Evolutionary conservation across 2,888 invertebrate species (phyloP).

Genomic region (Folsomia candida): DNA sequence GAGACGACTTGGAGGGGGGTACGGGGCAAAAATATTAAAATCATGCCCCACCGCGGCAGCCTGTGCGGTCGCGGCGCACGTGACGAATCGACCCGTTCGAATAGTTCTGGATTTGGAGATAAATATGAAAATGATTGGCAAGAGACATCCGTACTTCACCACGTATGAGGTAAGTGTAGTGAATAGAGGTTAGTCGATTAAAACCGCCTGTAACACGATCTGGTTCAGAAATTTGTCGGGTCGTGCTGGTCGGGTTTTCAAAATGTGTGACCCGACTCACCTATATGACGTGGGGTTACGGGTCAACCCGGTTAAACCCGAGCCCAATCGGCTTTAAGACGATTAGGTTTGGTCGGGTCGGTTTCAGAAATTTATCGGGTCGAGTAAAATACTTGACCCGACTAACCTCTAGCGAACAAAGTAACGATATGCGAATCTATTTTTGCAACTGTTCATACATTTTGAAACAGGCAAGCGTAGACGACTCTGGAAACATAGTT

Average conservation of each 20-base stretch:
- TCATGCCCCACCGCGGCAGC: conserved; percentile 62
- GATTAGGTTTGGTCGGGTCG: too few species aligned
- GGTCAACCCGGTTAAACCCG: too few species aligned
- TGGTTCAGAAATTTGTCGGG: not conserved
- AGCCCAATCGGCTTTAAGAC: too few species aligned
- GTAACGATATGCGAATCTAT: too few species aligned
- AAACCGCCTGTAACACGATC: not conserved
- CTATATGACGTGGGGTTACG: too few species aligned
- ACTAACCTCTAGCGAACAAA: too few species aligned
- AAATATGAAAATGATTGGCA: conserved; percentile 70
- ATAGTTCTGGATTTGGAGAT: conserved; percentile 69
- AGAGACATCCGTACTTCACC: conserved; percentile 62
- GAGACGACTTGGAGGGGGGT: conserved; percentile 65
- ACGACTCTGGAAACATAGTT: conserved; percentile 64
- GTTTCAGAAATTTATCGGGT: too few species aligned
- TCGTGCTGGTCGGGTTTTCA: too few species aligned
- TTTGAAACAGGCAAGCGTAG: conserved; percentile 44
- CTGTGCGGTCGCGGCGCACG: conserved; percentile 67
- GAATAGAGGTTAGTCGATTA: not conserved
- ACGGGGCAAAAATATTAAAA: conserved; percentile 73
- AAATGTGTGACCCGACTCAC: too few species aligned
- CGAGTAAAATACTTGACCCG: too few species aligned
- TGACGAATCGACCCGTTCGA: conserved; percentile 67
- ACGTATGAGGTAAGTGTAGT: conserved; percentile 58
- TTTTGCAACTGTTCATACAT: too few species aligned